Percentiles rank a stretch among this genome's conserved stretches.
Conservation (phyloP, 2,113 vertebrate species). For the Osmerus mordax region DNA sequence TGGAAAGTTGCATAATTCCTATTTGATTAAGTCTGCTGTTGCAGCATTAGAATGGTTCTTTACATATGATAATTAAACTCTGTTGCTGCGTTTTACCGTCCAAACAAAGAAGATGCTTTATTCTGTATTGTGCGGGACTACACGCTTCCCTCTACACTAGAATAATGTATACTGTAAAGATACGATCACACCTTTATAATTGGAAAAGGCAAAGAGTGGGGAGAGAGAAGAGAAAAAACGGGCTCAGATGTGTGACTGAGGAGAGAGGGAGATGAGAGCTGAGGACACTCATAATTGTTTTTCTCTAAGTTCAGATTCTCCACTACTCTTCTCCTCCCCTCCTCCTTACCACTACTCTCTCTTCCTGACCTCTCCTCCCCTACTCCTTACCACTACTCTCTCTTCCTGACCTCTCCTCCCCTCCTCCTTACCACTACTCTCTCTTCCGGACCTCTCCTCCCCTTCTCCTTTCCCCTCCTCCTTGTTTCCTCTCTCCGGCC, state of each 20-base stretch:
- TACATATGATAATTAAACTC: slow-evolving; percentile 56
- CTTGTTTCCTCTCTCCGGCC: slow-evolving; percentile 1
- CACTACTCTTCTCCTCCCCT: slow-evolving; percentile 42
- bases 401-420: no score
- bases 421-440: not conserved
- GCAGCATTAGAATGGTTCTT: slow-evolving; percentile 23
- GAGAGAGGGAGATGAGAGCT: not conserved
- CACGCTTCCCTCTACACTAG: slow-evolving; percentile 34
- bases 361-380: slow-evolving; percentile 10
- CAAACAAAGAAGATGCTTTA: slow-evolving; percentile 29
- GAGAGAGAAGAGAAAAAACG: not conserved
- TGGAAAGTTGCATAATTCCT: slow-evolving; percentile 9
- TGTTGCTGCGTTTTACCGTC: slow-evolving; percentile 17
- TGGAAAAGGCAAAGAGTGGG: slow-evolving; percentile 67
- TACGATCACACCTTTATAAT: slow-evolving; percentile 67
- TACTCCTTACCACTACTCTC: slow-evolving; percentile 43
- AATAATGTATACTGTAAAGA: slow-evolving; percentile 19
- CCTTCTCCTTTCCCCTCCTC: slow-evolving; percentile 29
- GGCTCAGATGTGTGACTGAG: slow-evolving; percentile 9
- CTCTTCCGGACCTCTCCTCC: slow-evolving; percentile 32
- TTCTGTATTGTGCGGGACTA: slow-evolving; percentile 6
- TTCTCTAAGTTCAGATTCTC: slow-evolving; percentile 14
- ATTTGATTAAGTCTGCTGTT: slow-evolving; percentile 28
- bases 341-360: slow-evolving; percentile 36
- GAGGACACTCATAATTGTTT: not conserved